Percentiles rank a stretch among this genome's conserved stretches.
Evolutionary conservation across 2,113 vertebrate genomes (phyloP).

Genomic region (Erpornis zantholeuca): DNA sequence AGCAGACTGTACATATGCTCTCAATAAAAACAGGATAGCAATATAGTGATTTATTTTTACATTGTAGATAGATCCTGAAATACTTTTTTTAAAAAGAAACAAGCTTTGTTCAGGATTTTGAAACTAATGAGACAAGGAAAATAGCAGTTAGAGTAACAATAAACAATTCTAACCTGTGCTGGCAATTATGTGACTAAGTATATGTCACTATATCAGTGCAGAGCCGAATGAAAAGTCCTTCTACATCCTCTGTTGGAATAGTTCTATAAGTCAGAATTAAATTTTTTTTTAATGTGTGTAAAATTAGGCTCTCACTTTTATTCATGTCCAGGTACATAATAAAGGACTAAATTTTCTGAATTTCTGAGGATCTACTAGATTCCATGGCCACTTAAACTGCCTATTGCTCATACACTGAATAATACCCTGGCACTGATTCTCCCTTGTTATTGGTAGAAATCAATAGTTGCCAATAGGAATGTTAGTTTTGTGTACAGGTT

Average conservation of each 20-base stretch:
- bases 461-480: not conserved
- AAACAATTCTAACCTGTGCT: not conserved
- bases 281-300: not conserved
- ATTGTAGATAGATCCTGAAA: not conserved
- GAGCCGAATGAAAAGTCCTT: not conserved
- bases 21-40: not conserved
- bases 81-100: not conserved
- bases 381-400: not conserved
- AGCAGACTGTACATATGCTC: not conserved
- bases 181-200: not conserved
- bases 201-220: not conserved
- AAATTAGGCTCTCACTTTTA: not conserved
- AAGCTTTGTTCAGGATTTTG: not conserved
- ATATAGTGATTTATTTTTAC: not conserved
- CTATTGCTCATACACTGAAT: not conserved
- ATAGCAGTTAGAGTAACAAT: not conserved
- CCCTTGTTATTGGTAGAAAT: not conserved
- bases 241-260: not conserved
- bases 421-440: not conserved
- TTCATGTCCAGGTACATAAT: not conserved
- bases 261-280: not conserved
- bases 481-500: not conserved
- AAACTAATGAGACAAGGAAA: not conserved
- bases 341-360: not conserved
- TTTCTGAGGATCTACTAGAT: not conserved